phyloP scores from a whole-genome alignment of 2,888 invertebrate species.

The Oligia fasciuncula region DNA sequence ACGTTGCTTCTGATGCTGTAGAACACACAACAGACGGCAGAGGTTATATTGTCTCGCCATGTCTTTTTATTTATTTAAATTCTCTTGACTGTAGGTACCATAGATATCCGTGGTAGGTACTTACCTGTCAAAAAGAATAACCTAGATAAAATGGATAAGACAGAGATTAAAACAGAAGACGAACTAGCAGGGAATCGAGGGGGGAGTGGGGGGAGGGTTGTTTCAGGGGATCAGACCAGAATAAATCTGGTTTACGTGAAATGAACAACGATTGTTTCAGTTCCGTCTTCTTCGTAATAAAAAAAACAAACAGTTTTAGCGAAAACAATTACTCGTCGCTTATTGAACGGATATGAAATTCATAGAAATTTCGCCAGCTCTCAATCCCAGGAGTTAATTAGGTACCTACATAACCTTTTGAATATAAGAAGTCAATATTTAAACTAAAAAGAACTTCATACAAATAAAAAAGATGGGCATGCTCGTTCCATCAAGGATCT shows the following conservation, averaged over 20 bases:
- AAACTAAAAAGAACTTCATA: background rate
- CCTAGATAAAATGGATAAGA: too few relatives aligned
- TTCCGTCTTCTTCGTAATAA: background rate
- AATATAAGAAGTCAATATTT: background rate
- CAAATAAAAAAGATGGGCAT: background rate
- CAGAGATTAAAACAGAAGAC: too few relatives aligned
- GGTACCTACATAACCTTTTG: background rate
- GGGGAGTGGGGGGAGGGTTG: too few relatives aligned
- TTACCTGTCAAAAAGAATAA: too few relatives aligned
- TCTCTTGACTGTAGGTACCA: too few relatives aligned
- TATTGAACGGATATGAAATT: background rate
- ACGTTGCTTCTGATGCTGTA: background rate
- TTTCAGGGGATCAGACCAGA: too few relatives aligned
- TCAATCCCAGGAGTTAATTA: background rate
- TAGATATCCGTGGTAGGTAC: too few relatives aligned
- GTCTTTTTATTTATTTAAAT: background rate
- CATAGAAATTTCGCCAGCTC: background rate
- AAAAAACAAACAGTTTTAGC: background rate
- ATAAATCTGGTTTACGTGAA: background rate
- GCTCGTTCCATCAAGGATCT: too few relatives aligned
- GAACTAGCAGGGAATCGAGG: too few relatives aligned
- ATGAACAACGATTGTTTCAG: background rate
- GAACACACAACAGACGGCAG: background rate
- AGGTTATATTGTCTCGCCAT: too few relatives aligned
- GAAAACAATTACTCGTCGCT: background rate